Evolutionary conservation across 1,140 invertebrate genomes (phyloP).

Genomic region (Lordiphosa collinella): DNA sequence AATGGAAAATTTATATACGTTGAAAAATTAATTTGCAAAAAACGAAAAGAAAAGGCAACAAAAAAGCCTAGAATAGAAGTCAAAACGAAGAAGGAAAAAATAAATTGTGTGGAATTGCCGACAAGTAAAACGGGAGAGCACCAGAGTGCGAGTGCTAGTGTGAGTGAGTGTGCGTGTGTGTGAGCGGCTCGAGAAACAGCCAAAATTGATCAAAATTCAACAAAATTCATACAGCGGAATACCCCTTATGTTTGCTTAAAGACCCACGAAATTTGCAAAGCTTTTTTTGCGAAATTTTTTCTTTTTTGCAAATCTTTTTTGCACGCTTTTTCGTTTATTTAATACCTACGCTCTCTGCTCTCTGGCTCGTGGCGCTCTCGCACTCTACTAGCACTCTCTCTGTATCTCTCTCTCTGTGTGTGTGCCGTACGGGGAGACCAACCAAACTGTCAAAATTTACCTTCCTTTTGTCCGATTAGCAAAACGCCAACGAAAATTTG

Average conservation of each 20-base stretch:
- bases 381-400: constrained; percentile 10
- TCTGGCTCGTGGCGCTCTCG: constrained; percentile 31
- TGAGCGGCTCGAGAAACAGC: constrained; percentile 21
- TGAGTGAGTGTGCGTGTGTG: constrained; percentile 24
- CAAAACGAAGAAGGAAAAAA: constrained; percentile 21
- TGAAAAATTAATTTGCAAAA: constrained; percentile 59
- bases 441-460: constrained; percentile 60
- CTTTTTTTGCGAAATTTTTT: constrained; percentile 27
- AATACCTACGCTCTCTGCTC: constrained; percentile 22
- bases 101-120: constrained; percentile 33
- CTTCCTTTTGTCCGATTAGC: constrained; percentile 57
- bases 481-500: constrained; percentile 40
- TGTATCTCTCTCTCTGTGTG: constrained; percentile 11
- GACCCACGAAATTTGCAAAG: constrained; percentile 16
- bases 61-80: constrained; percentile 30
- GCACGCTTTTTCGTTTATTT: constrained; percentile 67
- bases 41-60: constrained; percentile 9
- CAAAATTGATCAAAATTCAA: not conserved
- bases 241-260: constrained; percentile 3
- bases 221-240: constrained; percentile 6
- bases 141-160: constrained; percentile 4
- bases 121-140: constrained; percentile 14
- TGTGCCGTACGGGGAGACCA: constrained; percentile 20
- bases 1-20: constrained; percentile 63
- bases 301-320: constrained; percentile 63